These are phyloP conservation scores for Plusia festucae DNA, from an alignment of 2,888 invertebrate genomes.

Conservation along the genomic window DNA sequence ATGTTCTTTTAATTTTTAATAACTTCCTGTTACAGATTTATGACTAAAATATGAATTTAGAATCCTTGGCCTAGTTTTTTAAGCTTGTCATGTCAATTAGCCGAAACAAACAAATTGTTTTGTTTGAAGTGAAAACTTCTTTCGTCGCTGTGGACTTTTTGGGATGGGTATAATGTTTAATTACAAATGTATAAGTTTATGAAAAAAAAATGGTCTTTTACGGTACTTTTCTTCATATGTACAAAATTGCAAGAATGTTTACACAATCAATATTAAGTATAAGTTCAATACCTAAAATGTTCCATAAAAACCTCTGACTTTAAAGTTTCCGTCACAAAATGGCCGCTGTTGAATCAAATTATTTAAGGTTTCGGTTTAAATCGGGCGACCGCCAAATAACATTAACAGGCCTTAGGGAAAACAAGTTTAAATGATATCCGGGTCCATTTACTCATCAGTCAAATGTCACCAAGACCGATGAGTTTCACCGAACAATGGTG, in stretches of 20 bases:
- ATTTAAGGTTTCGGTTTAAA: slow-evolving; percentile 2
- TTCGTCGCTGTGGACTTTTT: too few species aligned
- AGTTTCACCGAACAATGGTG: not conserved
- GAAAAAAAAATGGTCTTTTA: too few species aligned
- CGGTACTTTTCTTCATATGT: too few species aligned
- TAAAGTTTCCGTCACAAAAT: not conserved
- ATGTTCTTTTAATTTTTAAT: not conserved
- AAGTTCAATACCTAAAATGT: too few species aligned
- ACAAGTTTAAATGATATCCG: slow-evolving; percentile 7
- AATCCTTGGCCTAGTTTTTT: not conserved
- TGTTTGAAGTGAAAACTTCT: too few species aligned
- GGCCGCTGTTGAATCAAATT: not conserved
- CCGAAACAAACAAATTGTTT: not conserved
- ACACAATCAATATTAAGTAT: too few species aligned
- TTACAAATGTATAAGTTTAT: too few species aligned
- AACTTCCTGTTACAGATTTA: not conserved
- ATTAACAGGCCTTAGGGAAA: not conserved
- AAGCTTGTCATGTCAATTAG: not conserved
- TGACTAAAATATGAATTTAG: not conserved
- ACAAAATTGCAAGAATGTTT: too few species aligned
- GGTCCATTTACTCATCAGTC: slow-evolving; percentile 3
- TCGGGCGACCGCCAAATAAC: slow-evolving; percentile 1
- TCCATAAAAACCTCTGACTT: not conserved
- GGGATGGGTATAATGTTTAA: too few species aligned
- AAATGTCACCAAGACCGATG: not conserved